Conservation (phyloP, 2,888 invertebrate genomes). For the Acronicta aceris region DNA sequence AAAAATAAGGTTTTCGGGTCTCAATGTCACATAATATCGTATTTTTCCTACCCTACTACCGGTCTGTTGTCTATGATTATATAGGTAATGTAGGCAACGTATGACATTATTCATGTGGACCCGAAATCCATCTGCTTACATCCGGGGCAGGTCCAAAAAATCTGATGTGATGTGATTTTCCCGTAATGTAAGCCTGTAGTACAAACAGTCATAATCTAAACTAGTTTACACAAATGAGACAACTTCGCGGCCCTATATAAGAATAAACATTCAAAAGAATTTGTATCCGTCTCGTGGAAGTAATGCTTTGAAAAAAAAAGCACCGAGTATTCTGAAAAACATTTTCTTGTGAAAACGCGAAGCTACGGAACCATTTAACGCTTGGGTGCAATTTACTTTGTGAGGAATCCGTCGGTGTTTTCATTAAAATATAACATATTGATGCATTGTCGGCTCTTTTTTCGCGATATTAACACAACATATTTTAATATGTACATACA, state of each 20-base stretch:
- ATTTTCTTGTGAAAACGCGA: constrained; percentile 33
- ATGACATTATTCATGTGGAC: constrained; percentile 29
- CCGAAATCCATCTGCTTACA: constrained; percentile 22
- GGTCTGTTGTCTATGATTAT: constrained; percentile 22
- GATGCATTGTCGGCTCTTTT: constrained; percentile 22
- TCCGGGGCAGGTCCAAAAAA: constrained; percentile 8
- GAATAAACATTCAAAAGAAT: constrained; percentile 43
- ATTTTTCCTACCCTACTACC: constrained; percentile 29
- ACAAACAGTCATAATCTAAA: constrained; percentile 14
- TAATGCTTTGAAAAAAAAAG: constrained; percentile 34
- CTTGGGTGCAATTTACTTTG: constrained; percentile 50
- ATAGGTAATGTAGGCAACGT: constrained; percentile 17
- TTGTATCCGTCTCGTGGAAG: constrained; percentile 34
- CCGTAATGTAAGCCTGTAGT: neutral
- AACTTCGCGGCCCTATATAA: constrained; percentile 13
- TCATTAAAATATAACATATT: constrained; percentile 34
- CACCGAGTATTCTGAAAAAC: constrained; percentile 32
- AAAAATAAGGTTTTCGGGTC: constrained; percentile 41
- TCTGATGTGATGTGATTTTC: neutral
- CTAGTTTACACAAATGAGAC: constrained; percentile 22
- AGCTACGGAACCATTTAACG: constrained; percentile 47
- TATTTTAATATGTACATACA: neutral
- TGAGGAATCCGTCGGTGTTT: constrained; percentile 21
- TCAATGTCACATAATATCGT: constrained; percentile 32
- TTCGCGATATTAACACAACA: constrained; percentile 1